Evolutionary conservation across 2,888 invertebrate species (phyloP), one percentile per base, ranked within the genome.

Genomic region (Temnothorax rugatulus): DNA sequence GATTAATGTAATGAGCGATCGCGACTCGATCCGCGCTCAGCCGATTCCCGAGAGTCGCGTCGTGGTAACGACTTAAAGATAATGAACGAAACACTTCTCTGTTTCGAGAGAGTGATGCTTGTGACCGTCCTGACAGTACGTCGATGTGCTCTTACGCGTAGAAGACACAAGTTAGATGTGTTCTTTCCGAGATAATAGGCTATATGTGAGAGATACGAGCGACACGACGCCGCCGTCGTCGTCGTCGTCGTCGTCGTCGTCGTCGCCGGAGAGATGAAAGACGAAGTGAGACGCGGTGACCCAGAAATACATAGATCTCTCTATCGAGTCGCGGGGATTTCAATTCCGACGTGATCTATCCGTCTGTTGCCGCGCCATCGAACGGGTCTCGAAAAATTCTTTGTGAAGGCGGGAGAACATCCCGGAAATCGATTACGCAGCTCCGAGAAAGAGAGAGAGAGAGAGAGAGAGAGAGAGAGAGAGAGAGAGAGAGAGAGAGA

Each of bases 141-240:
- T 90, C 90, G 87, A 90, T 90, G 90, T 89, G 89, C 89, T 89
- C 87, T 89, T 90, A 90, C 84, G 89, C 85, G 90, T 90, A 89
- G 84, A 88, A 89, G 86, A 81, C 68, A 84, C 85, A 79, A 87
- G 82, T 84, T 90, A 90, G 88, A 34, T 34, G 84, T 54, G 71
- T 85, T 87, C 85, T 52, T 50, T 83, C 84, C 54, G 52, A 77
- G 83, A 88, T 89, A 87, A 83, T 86, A 88, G 57, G 66, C 84
- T 85, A 79, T 75, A 87, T 77, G 82, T 79, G 83, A 86, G 66
- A 34, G 66, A 79, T 63, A 15, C 38, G 73, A 25, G 15, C 57
- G 59, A 71, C 34, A 44, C 71, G 54, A 57, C 44, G 38, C 15
- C 25, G 68, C 8, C 38, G 41, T 11, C 50, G 50, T 50, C 41